These are phyloP conservation scores for Aporophyla lueneburgensis DNA, from an alignment of 2,888 invertebrate species.

Conservation along the genomic window DNA sequence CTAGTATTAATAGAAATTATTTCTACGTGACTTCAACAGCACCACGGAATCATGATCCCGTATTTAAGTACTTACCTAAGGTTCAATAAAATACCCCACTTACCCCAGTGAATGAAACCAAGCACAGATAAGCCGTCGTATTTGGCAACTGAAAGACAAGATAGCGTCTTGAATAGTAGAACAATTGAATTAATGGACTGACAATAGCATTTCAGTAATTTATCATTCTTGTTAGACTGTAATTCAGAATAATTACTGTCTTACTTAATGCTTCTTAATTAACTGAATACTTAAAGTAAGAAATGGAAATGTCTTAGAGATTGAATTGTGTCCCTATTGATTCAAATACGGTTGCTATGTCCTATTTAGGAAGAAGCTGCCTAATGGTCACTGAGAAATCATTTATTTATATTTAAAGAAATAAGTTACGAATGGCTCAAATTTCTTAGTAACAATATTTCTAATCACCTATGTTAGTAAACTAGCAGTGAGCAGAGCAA, in stretches of 20 bases:
- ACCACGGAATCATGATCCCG: not conserved
- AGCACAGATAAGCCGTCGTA: constrained; percentile 14
- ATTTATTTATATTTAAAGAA: too few relatives aligned
- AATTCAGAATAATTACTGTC: constrained; percentile 50
- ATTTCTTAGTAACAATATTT: too few relatives aligned
- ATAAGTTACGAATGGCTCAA: too few relatives aligned
- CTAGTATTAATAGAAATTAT: not conserved
- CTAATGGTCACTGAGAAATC: not conserved
- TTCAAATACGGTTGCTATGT: not conserved
- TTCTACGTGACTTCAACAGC: not conserved
- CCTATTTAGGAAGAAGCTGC: not conserved
- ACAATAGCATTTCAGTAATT: constrained; percentile 47
- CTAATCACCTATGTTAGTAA: too few relatives aligned
- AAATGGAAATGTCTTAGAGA: constrained; percentile 12
- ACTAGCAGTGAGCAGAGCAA: too few relatives aligned
- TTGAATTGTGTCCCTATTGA: constrained; percentile 9
- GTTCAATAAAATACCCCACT: not conserved
- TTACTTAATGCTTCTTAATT: constrained; percentile 41
- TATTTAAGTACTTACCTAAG: not conserved
- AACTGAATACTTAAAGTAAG: constrained; percentile 38
- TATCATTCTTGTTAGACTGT: constrained; percentile 40
- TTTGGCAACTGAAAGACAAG: constrained; percentile 25
- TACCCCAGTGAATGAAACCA: constrained; percentile 1
- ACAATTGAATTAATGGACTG: constrained; percentile 52
- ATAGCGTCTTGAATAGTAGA: constrained; percentile 22